Evolutionary conservation across 2,797 vertebrate genomes (phyloP), one percentile per base, ranked within the genome.

Genomic region (Podargus strigoides): DNA sequence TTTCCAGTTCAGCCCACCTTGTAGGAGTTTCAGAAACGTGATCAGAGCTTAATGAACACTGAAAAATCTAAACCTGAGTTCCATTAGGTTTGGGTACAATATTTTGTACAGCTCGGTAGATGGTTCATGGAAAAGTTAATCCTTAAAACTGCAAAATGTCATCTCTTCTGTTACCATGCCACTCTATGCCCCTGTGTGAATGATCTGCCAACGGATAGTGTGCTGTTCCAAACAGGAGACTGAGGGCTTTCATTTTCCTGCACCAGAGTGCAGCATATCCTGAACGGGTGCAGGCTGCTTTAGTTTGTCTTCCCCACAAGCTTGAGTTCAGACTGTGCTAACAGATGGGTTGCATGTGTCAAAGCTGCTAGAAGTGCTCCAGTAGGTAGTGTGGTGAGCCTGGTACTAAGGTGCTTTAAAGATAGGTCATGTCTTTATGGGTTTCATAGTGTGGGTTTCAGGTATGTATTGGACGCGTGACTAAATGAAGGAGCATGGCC

Each of bases 381-480:
- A n/a, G 41, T 4, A 44, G 14, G 12, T 6, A 34, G 9, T 23
- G 23, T 19, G 55, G 27, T 4, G 6, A 58, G 13, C 14, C 23
- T 66, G 42, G 11, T 70, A 11, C 21, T 50, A 28, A 42, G 28
- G 19, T 15, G 7, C 12, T 94, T 83, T 52, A 64, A 37, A 59
- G 10, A 12, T 10, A 34, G 7, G 4, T 19, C 34, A 53, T 15
- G 5, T 46, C n/a, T n/a, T n/a, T 6, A 24, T 59, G 34, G 14
- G 49, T 83, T 87, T 47, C 27, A 16, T 6, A 26, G 26, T 8
- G 3, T 17, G 20, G 12, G 12, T 60, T 75, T 86, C 18, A 49
- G 16, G 15, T 72, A 17, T 0, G 0, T 39, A 4, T 50, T 8
- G 36, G 39, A 32, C 28, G 9, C 1, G 1, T 17, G 63, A 21